phyloP scores from a whole-genome alignment of 2,888 invertebrate genomes.

The Dolomedes plantarius region DNA sequence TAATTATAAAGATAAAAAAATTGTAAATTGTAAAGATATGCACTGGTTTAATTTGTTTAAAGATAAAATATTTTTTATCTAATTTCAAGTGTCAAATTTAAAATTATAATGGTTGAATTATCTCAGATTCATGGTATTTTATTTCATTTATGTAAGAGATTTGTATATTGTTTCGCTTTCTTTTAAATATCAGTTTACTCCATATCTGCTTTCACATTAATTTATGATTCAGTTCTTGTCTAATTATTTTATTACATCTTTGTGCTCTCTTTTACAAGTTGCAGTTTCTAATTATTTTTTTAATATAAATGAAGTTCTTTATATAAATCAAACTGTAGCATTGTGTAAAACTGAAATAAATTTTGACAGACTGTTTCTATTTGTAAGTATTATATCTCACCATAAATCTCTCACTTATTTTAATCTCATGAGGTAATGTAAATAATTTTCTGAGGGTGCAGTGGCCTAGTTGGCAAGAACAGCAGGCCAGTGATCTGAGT shows the following conservation, averaged over 20 bases:
- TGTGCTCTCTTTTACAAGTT: conserved; percentile 33
- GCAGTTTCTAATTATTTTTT: conserved; percentile 62
- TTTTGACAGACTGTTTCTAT: conserved; percentile 60
- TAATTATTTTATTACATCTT: not conserved
- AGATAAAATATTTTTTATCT: too few relatives aligned
- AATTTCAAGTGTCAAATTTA: too few relatives aligned
- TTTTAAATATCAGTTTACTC: conserved; percentile 20
- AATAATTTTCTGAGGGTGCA: too few relatives aligned
- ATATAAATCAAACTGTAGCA: conserved; percentile 62
- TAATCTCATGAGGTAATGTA: too few relatives aligned
- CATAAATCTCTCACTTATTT: too few relatives aligned
- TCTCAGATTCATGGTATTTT: conserved; percentile 22
- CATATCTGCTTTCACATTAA: conserved; percentile 17
- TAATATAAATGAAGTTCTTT: conserved; percentile 55
- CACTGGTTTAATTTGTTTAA: too few relatives aligned
- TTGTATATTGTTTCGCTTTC: not conserved
- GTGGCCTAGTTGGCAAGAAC: too few relatives aligned
- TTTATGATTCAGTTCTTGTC: not conserved
- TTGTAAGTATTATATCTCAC: too few relatives aligned
- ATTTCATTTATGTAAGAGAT: not conserved
- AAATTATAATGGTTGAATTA: too few relatives aligned
- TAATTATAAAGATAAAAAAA: too few relatives aligned
- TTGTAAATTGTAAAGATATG: too few relatives aligned
- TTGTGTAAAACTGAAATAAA: conserved; percentile 64
- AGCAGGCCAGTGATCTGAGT: too few relatives aligned